Evolutionary conservation across 2,888 invertebrate genomes (phyloP).

Genomic region (Aleiodes leptofemur): DNA sequence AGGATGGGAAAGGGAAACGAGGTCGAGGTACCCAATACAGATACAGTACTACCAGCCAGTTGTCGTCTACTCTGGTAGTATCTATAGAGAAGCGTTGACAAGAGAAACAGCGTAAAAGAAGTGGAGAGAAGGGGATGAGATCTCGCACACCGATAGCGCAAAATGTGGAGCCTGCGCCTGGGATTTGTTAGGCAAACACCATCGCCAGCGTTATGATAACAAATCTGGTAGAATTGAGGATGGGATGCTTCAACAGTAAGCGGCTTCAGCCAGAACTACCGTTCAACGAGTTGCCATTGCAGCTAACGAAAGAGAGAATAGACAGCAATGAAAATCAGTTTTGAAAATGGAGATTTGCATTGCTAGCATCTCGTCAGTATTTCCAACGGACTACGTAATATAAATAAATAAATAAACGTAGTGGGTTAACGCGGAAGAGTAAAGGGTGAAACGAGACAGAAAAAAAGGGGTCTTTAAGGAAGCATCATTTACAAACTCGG

Average conservation of each 20-base stretch:
- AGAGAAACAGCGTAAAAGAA: conserved; percentile 17
- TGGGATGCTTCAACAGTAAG: conserved; percentile 50
- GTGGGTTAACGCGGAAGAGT: conserved; percentile 42
- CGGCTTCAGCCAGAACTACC: conserved; percentile 43
- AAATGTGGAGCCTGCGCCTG: conserved; percentile 55
- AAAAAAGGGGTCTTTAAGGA: conserved; percentile 38
- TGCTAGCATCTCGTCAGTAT: conserved; percentile 8
- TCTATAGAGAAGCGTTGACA: conserved; percentile 40
- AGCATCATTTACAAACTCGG: conserved; percentile 58
- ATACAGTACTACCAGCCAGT: conserved; percentile 34
- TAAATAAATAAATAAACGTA: neutral
- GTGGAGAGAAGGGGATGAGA: conserved; percentile 42
- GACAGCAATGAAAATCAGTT: conserved; percentile 10
- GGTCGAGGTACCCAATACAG: conserved; percentile 26
- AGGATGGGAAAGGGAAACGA: conserved; percentile 20
- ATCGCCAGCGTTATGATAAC: conserved; percentile 67
- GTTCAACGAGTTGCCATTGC: conserved; percentile 29
- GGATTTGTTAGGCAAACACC: conserved; percentile 71
- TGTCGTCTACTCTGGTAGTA: conserved; percentile 43
- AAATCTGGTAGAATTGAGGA: conserved; percentile 62
- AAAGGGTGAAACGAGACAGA: conserved; percentile 20
- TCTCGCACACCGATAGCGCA: conserved; percentile 36
- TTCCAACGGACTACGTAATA: neutral
- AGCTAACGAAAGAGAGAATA: neutral
- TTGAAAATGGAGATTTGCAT: conserved; percentile 16